These are phyloP conservation scores for Cuculus canorus DNA, from an alignment of 2,797 vertebrate species.

Conservation along the genomic window DNA sequence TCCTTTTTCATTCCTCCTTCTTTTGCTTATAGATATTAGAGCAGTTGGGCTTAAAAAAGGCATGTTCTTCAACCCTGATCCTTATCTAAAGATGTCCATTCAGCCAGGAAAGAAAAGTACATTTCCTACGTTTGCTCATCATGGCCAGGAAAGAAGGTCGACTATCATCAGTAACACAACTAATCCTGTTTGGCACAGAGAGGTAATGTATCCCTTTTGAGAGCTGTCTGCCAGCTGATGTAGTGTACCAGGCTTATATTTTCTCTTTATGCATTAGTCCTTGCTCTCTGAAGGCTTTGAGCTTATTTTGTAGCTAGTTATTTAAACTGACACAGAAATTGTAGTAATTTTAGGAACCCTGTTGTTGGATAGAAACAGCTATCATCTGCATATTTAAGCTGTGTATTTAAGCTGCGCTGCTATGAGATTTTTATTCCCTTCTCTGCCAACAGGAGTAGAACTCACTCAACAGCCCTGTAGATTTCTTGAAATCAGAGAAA, in stretches of 20 bases:
- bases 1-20: neutral
- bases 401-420: neutral
- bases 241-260: neutral
- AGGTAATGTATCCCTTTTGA: slow-evolving; percentile 79
- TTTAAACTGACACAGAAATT: slow-evolving; percentile 4
- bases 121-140: slow-evolving; percentile 94
- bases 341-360: neutral
- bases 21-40: slow-evolving; percentile 85
- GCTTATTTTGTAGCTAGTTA: neutral
- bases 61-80: slow-evolving; percentile 99
- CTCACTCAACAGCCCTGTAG: neutral
- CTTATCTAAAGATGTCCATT: slow-evolving; percentile 98
- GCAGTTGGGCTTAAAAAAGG: slow-evolving; percentile 96
- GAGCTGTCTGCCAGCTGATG: neutral
- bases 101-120: slow-evolving; percentile 96
- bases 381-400: neutral
- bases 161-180: slow-evolving; percentile 97
- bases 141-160: slow-evolving; percentile 93
- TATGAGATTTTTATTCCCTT: neutral
- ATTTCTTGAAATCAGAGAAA: neutral
- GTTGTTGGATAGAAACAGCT: neutral
- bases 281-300: neutral
- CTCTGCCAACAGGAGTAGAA: neutral
- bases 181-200: slow-evolving; percentile 95
- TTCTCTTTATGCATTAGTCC: neutral